Conservation (phyloP, 2,888 invertebrate genomes). For the Tinea trinotella region DNA sequence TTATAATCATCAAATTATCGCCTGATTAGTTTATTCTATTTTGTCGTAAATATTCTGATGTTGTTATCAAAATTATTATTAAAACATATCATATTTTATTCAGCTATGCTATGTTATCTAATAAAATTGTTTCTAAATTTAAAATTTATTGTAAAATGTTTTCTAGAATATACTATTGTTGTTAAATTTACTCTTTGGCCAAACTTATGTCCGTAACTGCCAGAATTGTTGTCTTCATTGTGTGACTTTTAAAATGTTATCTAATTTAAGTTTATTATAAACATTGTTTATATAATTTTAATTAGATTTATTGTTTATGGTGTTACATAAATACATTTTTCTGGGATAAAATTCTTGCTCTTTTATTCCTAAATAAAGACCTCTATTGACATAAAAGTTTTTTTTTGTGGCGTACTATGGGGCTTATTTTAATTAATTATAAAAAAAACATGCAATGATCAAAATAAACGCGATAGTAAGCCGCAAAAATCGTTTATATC, state of each 20-base stretch:
- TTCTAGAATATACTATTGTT: neutral
- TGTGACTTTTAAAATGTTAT: neutral
- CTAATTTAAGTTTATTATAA: neutral
- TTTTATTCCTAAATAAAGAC: too few species aligned
- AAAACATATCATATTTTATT: slow-evolving; percentile 1
- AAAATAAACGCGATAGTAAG: too few species aligned
- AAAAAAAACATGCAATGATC: too few species aligned
- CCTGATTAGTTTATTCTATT: too few species aligned
- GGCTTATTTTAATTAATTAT: too few species aligned
- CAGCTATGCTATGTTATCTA: neutral
- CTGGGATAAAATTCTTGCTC: slow-evolving; percentile 8
- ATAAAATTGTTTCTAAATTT: neutral
- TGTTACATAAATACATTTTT: slow-evolving; percentile 60
- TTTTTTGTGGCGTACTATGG: too few species aligned
- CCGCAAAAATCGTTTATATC: too few species aligned
- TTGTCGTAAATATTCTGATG: too few species aligned
- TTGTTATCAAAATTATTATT: neutral
- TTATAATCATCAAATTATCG: too few species aligned
- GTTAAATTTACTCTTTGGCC: neutral
- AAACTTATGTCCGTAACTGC: slow-evolving; percentile 35
- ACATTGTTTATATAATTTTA: slow-evolving; percentile 40
- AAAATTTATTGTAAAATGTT: neutral
- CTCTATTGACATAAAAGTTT: too few species aligned
- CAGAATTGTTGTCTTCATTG: slow-evolving; percentile 29
- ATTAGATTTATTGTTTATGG: slow-evolving; percentile 54